A percentile compares a stretch with the other conserved stretches of the same genome.
phyloP scores from a whole-genome alignment of 2,113 vertebrate genomes.

The Columba livia region DNA sequence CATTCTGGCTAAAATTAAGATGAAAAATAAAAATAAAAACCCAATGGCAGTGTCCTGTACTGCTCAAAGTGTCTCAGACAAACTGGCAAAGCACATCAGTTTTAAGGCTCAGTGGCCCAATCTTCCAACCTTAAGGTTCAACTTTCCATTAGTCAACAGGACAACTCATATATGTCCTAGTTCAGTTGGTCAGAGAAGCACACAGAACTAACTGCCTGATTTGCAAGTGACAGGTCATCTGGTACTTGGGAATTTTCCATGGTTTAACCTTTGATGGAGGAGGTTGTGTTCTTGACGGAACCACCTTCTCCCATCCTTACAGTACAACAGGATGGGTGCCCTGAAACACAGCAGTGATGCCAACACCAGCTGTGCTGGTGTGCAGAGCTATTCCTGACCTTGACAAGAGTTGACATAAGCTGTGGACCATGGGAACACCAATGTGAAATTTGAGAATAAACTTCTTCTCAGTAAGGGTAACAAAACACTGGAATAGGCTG shows the following conservation, averaged over 20 bases:
- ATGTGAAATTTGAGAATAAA: too few relatives aligned
- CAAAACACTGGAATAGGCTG: too few relatives aligned
- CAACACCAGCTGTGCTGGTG: not conserved
- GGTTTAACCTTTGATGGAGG: not conserved
- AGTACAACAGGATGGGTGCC: not conserved
- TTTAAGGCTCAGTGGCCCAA: not conserved
- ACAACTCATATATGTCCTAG: not conserved
- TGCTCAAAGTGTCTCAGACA: not conserved
- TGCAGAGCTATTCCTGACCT: not conserved
- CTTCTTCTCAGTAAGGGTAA: too few relatives aligned
- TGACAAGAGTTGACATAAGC: not conserved
- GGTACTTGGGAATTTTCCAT: not conserved
- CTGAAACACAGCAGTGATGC: not conserved
- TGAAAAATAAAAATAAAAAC: constrained; percentile 20
- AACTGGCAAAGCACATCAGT: not conserved
- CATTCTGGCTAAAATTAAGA: constrained; percentile 26
- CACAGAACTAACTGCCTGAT: not conserved
- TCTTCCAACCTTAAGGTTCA: not conserved
- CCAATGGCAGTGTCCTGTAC: not conserved
- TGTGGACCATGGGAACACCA: not conserved
- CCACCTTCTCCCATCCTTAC: not conserved
- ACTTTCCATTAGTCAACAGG: constrained; percentile 38
- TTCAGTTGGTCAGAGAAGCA: not conserved
- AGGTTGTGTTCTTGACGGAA: not conserved
- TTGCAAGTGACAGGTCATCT: not conserved